A percentile compares a stretch with the other conserved stretches of the same genome.
Conservation (phyloP, 2,113 vertebrate genomes). For the Paraplagusia blochii region DNA sequence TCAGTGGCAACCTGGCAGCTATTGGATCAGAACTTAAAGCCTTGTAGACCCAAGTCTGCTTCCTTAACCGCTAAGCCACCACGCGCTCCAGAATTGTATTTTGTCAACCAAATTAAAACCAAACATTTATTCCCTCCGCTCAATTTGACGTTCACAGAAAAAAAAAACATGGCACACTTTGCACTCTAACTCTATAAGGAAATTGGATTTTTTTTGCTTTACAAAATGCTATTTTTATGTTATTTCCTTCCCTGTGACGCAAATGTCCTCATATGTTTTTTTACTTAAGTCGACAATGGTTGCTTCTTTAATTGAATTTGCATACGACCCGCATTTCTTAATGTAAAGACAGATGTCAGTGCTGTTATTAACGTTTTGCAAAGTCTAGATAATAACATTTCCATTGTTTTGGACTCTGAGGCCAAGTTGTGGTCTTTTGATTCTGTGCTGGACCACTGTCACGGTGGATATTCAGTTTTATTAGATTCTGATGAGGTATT, state of each 20-base stretch:
- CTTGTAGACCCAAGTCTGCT: too few relatives aligned
- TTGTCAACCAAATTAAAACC: too few relatives aligned
- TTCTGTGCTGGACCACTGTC: slow-evolving; percentile 11
- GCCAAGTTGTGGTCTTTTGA: slow-evolving; percentile 23
- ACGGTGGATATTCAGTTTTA: slow-evolving; percentile 14
- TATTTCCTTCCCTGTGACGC: background rate
- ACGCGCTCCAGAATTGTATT: too few relatives aligned
- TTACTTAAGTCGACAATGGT: slow-evolving; percentile 6
- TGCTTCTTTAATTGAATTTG: slow-evolving; percentile 2
- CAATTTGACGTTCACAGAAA: too few relatives aligned
- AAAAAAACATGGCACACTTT: too few relatives aligned
- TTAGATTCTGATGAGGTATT: background rate
- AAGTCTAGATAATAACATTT: slow-evolving; percentile 4
- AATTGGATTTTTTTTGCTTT: too few relatives aligned
- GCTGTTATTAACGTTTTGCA: background rate
- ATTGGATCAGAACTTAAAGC: too few relatives aligned
- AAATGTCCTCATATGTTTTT: background rate
- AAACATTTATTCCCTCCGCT: too few relatives aligned
- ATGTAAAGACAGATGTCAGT: slow-evolving; percentile 3
- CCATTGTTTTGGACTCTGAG: slow-evolving; percentile 13
- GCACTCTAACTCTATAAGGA: too few relatives aligned
- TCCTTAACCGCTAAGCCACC: too few relatives aligned
- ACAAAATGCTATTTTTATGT: too few relatives aligned
- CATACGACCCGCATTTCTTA: background rate
- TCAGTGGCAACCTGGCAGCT: too few relatives aligned